Conservation (phyloP, 2,888 invertebrate species). For the Pilophorus perplexus region DNA sequence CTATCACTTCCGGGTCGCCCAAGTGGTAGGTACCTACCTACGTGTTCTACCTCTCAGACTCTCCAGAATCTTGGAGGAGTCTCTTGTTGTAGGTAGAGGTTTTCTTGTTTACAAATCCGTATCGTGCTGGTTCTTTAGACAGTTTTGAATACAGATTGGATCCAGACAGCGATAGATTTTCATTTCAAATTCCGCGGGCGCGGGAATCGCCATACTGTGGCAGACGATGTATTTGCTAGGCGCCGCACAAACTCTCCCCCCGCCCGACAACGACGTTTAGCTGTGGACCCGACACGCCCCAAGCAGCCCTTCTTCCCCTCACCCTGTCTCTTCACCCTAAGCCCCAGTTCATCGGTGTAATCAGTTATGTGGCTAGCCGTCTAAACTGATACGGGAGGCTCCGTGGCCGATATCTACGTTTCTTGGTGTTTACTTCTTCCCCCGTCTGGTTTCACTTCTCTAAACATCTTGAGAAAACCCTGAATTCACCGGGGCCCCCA, state of each 20-base stretch:
- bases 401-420: conserved; percentile 21
- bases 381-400: conserved; percentile 31
- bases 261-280: neutral
- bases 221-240: neutral
- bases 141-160: no score
- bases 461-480: neutral
- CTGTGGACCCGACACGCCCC: conserved; percentile 29
- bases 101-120: no score
- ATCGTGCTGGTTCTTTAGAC: no score
- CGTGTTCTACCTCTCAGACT: no score
- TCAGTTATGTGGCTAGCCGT: conserved; percentile 41
- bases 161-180: no score
- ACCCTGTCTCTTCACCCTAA: neutral
- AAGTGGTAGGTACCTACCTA: no score
- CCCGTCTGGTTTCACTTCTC: neutral
- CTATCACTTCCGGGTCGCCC: no score
- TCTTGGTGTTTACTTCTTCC: conserved; percentile 18
- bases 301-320: conserved; percentile 15
- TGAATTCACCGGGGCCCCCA: neutral
- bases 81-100: no score
- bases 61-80: no score
- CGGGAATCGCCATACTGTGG: conserved; percentile 36
- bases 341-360: conserved; percentile 42
- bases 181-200: conserved; percentile 17
- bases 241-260: conserved; percentile 38